A percentile compares a stretch with the other conserved stretches of the same genome.
Evolutionary conservation across 2,797 vertebrate genomes (phyloP).

Genomic region (Sebastes baramenuke): DNA sequence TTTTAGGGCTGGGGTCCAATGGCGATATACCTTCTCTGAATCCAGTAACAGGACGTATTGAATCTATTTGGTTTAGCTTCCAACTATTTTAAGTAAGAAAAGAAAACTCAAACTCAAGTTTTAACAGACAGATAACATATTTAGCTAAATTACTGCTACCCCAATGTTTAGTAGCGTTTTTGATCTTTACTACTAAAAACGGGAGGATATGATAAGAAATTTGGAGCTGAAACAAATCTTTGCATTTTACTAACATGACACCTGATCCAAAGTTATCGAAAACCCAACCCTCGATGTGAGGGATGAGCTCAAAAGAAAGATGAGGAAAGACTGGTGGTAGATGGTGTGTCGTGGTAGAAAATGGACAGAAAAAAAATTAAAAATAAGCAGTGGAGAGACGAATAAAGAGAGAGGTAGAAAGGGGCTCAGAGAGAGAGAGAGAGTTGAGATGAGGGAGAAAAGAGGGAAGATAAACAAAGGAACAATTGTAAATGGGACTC

Average conservation of each 20-base stretch:
- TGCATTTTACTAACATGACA: neutral
- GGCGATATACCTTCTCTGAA: neutral
- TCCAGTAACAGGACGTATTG: neutral
- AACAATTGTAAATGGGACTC: constrained; percentile 37
- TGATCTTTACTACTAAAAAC: neutral
- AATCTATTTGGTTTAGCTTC: neutral
- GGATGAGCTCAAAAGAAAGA: neutral
- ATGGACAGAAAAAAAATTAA: neutral
- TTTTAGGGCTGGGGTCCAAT: neutral
- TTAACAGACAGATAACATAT: neutral
- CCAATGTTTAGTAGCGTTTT: neutral
- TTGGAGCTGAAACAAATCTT: neutral
- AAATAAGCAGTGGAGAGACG: neutral
- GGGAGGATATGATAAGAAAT: neutral
- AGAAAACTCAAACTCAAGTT: neutral
- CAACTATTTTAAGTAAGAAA: neutral
- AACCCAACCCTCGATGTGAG: neutral
- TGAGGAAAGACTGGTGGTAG: neutral
- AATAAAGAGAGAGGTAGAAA: neutral
- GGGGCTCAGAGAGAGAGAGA: neutral
- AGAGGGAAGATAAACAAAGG: constrained; percentile 37
- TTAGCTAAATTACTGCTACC: neutral
- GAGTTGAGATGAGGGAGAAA: neutral
- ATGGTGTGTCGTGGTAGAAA: neutral
- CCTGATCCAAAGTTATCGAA: neutral